Evolutionary conservation across 2,888 invertebrate species (phyloP).

Genomic region (Lathronympha strigana): DNA sequence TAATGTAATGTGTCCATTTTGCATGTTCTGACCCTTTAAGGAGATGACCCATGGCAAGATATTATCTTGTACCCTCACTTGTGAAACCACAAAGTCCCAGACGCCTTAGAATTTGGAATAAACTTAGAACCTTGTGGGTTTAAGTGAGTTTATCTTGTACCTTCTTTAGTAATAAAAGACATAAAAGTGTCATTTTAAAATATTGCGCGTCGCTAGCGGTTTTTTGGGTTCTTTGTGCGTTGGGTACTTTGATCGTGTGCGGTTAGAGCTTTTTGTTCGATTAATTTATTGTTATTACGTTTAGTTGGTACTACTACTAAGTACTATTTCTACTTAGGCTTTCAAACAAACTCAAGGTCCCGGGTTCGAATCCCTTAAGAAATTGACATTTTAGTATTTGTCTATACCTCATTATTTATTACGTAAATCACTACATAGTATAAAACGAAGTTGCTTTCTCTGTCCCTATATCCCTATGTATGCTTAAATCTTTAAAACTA

Average conservation of each 20-base stretch:
- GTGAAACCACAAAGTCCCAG: background rate
- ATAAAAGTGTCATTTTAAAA: slow-evolving; percentile 55
- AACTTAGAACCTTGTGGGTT: background rate
- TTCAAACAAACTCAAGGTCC: too few species aligned
- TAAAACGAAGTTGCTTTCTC: too few species aligned
- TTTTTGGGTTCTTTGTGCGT: slow-evolving; percentile 33
- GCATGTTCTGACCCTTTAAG: slow-evolving; percentile 42
- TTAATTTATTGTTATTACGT: slow-evolving; percentile 11
- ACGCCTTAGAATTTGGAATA: background rate
- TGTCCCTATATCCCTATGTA: too few species aligned
- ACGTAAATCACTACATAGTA: too few species aligned
- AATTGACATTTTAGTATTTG: too few species aligned
- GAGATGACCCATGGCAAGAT: slow-evolving; percentile 59
- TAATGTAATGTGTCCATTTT: slow-evolving; percentile 38
- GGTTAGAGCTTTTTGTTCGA: slow-evolving; percentile 15
- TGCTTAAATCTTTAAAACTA: too few species aligned
- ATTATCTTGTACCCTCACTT: slow-evolving; percentile 56
- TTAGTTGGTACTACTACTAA: too few species aligned
- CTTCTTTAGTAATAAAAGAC: slow-evolving; percentile 59
- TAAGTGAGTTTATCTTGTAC: slow-evolving; percentile 8
- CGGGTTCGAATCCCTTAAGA: too few species aligned
- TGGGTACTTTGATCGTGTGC: slow-evolving; percentile 20
- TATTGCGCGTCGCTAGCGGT: slow-evolving; percentile 45
- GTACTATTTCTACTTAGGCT: too few species aligned
- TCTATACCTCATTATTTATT: too few species aligned